Evolutionary conservation across 2,888 invertebrate genomes (phyloP).

Genomic region (Dione juno): DNA sequence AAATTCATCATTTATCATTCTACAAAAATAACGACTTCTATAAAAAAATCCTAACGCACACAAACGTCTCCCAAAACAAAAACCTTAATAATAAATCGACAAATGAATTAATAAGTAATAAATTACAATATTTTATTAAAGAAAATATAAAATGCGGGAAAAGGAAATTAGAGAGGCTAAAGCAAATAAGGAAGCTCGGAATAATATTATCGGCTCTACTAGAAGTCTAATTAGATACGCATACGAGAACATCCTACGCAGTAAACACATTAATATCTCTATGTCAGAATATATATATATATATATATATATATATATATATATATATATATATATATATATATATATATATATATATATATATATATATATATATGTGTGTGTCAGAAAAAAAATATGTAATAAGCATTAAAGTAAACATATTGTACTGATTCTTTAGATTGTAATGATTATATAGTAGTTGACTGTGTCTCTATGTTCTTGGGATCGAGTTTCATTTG

Average conservation of each 20-base stretch:
- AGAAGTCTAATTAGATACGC: slow-evolving; percentile 12
- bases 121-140: slow-evolving; percentile 6
- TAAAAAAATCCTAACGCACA: not conserved
- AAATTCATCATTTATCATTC: no score
- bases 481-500: no score
- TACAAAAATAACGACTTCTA: not conserved
- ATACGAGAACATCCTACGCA: slow-evolving; percentile 3
- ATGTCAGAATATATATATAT: no score
- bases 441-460: no score
- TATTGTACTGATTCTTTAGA: no score
- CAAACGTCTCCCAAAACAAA: not conserved
- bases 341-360: no score
- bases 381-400: no score
- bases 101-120: not conserved
- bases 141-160: not conserved
- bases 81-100: not conserved
- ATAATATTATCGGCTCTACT: not conserved
- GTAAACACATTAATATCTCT: slow-evolving; percentile 17
- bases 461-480: no score
- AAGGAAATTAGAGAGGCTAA: slow-evolving; percentile 20
- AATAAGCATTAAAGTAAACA: no score
- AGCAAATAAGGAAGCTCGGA: slow-evolving; percentile 10
- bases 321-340: no score
- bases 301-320: no score
- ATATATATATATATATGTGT: no score